These are phyloP conservation scores for Lepidurus arcticus DNA, from an alignment of 1,140 invertebrate species.

Conservation along the genomic window DNA sequence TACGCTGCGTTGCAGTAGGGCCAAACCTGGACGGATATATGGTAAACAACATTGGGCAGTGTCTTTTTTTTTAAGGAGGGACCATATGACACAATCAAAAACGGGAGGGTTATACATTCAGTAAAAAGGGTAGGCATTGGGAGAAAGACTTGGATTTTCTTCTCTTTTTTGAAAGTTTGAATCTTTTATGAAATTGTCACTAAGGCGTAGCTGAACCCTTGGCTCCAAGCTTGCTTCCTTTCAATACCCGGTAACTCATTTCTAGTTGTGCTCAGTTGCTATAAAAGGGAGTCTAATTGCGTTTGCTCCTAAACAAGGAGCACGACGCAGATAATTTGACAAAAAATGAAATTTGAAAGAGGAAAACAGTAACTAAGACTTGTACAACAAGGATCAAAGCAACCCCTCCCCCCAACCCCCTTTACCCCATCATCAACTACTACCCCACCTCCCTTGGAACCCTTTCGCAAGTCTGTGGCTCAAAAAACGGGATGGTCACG, in stretches of 20 bases:
- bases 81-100: too few species aligned
- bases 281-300: not conserved
- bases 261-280: not conserved
- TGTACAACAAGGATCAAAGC: too few species aligned
- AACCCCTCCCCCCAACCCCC: too few species aligned
- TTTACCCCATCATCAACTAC: not conserved
- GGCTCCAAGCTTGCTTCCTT: not conserved
- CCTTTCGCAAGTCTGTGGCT: not conserved
- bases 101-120: not conserved
- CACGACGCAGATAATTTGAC: too few species aligned
- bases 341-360: too few species aligned
- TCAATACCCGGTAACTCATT: not conserved
- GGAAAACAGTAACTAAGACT: too few species aligned
- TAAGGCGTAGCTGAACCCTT: slow-evolving; percentile 12
- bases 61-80: not conserved
- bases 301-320: not conserved
- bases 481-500: not conserved
- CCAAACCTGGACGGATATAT: slow-evolving; percentile 17
- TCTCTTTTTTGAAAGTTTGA: not conserved
- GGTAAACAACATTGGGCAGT: not conserved
- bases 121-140: not conserved
- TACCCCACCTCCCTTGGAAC: not conserved
- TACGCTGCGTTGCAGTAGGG: slow-evolving; percentile 7
- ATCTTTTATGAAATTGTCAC: not conserved
- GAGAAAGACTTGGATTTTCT: not conserved